Evolutionary conservation across 1,140 invertebrate species (phyloP).

Genomic region (Daktulosphaira vitifoliae): DNA sequence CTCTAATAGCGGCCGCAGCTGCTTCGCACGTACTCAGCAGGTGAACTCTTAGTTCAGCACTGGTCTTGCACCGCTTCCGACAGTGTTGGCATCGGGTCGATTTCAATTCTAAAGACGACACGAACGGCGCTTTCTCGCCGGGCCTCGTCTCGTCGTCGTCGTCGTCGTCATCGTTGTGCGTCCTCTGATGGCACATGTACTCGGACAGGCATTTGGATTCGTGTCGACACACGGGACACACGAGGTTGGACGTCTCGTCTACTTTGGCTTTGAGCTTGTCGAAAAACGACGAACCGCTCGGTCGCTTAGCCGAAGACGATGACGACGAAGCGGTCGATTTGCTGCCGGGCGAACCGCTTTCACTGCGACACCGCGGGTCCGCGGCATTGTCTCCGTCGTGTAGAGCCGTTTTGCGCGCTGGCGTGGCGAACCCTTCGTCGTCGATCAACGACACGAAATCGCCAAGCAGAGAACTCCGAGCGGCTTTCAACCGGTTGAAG

Average conservation of each 20-base stretch:
- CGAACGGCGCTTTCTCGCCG: conserved; percentile 35
- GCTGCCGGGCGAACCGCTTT: not conserved
- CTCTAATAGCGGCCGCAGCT: not conserved
- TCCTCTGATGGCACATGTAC: conserved; percentile 60
- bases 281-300: conserved; percentile 57
- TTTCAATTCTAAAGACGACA: conserved; percentile 44
- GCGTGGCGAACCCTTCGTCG: conserved; percentile 39
- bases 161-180: conserved; percentile 43
- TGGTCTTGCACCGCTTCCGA: conserved; percentile 71
- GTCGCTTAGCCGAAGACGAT: conserved; percentile 40
- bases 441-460: conserved; percentile 47
- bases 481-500: not conserved
- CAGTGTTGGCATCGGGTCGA: conserved; percentile 63
- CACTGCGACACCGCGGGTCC: not conserved
- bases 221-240: conserved; percentile 64
- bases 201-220: conserved; percentile 78
- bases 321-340: not conserved
- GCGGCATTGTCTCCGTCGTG: not conserved
- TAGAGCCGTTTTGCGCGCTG: not conserved
- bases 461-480: conserved; percentile 44
- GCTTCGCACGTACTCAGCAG: conserved; percentile 51
- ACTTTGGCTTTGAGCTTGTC: conserved; percentile 70
- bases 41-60: conserved; percentile 63
- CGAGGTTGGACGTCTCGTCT: conserved; percentile 48
- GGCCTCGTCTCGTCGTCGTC: conserved; percentile 42